Evolutionary conservation across 2,797 vertebrate species (phyloP).

Genomic region (Hypotaenidia philippensis): DNA sequence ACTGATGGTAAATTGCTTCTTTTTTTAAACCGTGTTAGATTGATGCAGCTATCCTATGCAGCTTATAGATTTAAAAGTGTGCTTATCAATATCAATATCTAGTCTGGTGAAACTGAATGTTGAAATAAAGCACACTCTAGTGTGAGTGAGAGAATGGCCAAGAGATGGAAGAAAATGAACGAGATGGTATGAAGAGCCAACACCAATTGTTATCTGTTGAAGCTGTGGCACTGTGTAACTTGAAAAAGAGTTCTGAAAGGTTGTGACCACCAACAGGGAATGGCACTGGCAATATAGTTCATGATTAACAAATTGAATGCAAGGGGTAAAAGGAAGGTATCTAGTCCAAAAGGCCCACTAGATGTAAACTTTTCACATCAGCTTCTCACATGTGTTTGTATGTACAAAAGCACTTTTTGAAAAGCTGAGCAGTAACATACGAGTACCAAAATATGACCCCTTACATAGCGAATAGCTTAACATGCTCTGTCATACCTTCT

Average conservation of each 20-base stretch:
- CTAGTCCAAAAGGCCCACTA: neutral
- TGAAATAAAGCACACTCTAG: neutral
- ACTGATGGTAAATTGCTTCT: neutral
- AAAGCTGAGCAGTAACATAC: neutral
- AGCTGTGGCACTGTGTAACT: neutral
- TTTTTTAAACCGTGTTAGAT: neutral
- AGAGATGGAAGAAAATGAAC: neutral
- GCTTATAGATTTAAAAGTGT: neutral
- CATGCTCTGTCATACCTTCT: neutral
- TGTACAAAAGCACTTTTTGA: neutral
- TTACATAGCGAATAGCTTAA: neutral
- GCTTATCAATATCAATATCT: neutral
- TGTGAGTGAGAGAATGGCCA: neutral
- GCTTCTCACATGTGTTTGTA: neutral
- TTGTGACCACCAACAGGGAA: neutral
- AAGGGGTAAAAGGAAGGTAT: neutral
- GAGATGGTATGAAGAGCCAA: neutral
- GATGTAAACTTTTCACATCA: neutral
- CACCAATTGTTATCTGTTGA: neutral
- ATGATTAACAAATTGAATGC: neutral
- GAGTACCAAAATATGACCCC: neutral
- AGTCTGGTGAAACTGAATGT: neutral
- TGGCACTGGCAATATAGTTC: neutral
- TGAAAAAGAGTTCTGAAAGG: neutral
- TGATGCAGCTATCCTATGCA: neutral